These are phyloP conservation scores for Cyclargus thomasi DNA, from an alignment of 1,140 invertebrate species.

Conservation along the genomic window DNA sequence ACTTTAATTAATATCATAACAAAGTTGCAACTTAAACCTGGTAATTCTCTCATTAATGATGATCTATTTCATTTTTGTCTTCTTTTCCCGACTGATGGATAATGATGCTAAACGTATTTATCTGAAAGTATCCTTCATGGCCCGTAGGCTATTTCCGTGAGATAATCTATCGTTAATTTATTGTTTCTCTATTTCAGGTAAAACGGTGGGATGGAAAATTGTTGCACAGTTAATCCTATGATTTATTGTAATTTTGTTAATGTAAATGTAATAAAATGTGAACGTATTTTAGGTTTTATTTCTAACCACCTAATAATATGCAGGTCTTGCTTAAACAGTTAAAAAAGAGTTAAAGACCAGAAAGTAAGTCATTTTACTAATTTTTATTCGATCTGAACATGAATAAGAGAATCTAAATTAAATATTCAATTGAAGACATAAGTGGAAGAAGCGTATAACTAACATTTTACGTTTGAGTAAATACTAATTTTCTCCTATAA, in stretches of 20 bases:
- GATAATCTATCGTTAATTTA: background rate
- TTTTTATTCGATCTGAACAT: too few relatives aligned
- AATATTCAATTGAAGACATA: too few relatives aligned
- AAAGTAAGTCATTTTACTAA: too few relatives aligned
- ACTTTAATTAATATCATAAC: too few relatives aligned
- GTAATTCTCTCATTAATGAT: constrained; percentile 34
- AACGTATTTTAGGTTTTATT: background rate
- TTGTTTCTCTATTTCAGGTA: constrained; percentile 8
- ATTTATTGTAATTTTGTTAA: background rate
- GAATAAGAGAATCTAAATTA: too few relatives aligned
- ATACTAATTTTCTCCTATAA: too few relatives aligned
- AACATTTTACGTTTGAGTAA: too few relatives aligned
- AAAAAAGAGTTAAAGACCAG: too few relatives aligned
- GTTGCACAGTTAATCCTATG: background rate
- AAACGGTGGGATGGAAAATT: background rate
- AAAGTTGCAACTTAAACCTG: too few relatives aligned
- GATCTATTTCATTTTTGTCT: constrained; percentile 58
- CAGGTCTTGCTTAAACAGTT: too few relatives aligned
- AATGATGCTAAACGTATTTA: constrained; percentile 44
- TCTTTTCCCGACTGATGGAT: constrained; percentile 71
- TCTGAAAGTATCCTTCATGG: constrained; percentile 29
- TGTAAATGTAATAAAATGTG: constrained; percentile 6
- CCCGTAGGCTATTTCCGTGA: background rate
- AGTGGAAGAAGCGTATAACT: too few relatives aligned
- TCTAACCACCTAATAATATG: background rate